Conservation (phyloP, 2,888 invertebrate species). For the Deladenus siricidicola region DNA sequence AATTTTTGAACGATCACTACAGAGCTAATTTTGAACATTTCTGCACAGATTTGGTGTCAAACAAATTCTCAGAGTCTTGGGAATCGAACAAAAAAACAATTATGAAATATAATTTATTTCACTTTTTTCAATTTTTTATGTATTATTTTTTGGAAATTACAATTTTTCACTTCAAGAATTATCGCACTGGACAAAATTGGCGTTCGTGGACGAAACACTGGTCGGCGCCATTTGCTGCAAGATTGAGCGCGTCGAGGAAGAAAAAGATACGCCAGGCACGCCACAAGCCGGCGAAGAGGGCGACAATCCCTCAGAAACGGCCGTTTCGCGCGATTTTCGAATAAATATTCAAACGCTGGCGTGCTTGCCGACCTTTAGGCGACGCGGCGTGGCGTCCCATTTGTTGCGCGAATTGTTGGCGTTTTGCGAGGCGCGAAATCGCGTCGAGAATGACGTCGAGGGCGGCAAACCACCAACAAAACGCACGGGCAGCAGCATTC, state of each 20-base stretch:
- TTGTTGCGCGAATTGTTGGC: slow-evolving; percentile 95
- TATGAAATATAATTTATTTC: too few species aligned
- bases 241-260: slow-evolving; percentile 26
- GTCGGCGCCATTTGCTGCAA: slow-evolving; percentile 98
- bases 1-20: not conserved
- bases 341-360: slow-evolving; percentile 2
- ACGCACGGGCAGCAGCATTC: too few species aligned
- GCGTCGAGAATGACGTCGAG: not conserved
- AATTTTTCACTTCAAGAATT: slow-evolving; percentile 62
- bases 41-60: too few species aligned
- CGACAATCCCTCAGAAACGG: not conserved
- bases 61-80: too few species aligned
- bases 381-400: slow-evolving; percentile 60
- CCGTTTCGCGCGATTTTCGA: not conserved
- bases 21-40: not conserved
- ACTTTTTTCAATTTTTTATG: too few species aligned
- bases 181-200: slow-evolving; percentile 3
- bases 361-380: slow-evolving; percentile 17
- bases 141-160: too few species aligned
- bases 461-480: not conserved
- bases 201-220: slow-evolving; percentile 88
- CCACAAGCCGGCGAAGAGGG: not conserved
- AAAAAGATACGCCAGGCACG: too few species aligned
- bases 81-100: too few species aligned
- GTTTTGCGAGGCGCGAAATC: not conserved